phyloP scores from a whole-genome alignment of 2,113 vertebrate species.

The Ailurus styani region DNA sequence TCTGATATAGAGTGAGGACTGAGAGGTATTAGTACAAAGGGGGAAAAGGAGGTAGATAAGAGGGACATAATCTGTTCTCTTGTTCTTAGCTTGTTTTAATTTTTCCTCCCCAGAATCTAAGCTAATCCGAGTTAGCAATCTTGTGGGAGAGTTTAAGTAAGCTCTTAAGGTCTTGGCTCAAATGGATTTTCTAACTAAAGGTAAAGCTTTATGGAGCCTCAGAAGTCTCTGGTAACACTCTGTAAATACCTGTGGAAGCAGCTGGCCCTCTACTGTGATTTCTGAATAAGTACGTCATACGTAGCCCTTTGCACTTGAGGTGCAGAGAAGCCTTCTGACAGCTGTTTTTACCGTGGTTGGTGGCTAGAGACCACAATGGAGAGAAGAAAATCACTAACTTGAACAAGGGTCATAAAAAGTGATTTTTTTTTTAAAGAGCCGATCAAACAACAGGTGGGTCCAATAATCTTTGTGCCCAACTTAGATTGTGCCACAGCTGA shows the following conservation, averaged over 20 bases:
- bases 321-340: not conserved
- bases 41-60: not conserved
- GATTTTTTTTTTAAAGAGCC: not conserved
- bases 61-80: not conserved
- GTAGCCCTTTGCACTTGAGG: not conserved
- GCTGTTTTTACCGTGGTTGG: not conserved
- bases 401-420: not conserved
- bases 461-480: not conserved
- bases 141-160: not conserved
- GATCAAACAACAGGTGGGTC: not conserved
- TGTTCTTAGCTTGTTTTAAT: slow-evolving; percentile 15
- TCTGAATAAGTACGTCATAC: not conserved
- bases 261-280: not conserved
- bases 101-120: not conserved
- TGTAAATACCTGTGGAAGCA: not conserved
- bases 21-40: not conserved
- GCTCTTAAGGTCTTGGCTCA: not conserved
- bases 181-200: not conserved
- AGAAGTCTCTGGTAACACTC: not conserved
- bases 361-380: not conserved
- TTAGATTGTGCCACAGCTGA: not conserved
- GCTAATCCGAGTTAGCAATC: not conserved
- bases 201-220: not conserved
- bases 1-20: not conserved
- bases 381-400: not conserved